Evolutionary conservation across 2,797 vertebrate species (phyloP).

Genomic region (Protosalanx chinensis): DNA sequence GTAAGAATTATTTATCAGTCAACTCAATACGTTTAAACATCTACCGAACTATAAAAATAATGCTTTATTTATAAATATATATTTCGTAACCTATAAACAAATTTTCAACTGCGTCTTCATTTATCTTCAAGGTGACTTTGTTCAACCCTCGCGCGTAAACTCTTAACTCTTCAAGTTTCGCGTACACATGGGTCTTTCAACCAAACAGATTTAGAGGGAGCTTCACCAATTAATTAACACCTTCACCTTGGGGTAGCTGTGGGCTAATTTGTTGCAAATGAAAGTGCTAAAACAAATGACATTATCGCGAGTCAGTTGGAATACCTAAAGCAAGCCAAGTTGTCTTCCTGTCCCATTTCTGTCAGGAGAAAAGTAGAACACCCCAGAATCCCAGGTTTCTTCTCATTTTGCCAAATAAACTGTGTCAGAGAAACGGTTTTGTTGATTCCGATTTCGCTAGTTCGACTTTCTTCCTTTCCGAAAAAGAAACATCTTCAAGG

Average conservation of each 20-base stretch:
- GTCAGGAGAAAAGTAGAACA: constrained; percentile 59
- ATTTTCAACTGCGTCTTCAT: constrained; percentile 1
- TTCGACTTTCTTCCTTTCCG: constrained; percentile 11
- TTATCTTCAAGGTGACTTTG: constrained; percentile 6
- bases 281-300: constrained; percentile 17
- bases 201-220: background rate
- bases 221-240: constrained; percentile 6
- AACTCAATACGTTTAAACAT: constrained; percentile 6
- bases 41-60: constrained; percentile 9
- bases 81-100: constrained; percentile 16
- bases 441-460: constrained; percentile 24
- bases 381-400: constrained; percentile 25
- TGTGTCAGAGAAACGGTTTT: constrained; percentile 27
- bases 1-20: constrained; percentile 24
- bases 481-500: constrained; percentile 4
- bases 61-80: constrained; percentile 13
- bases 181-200: constrained; percentile 3
- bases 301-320: constrained; percentile 52
- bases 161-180: background rate
- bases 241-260: constrained; percentile 25
- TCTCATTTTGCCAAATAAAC: constrained; percentile 39
- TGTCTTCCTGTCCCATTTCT: constrained; percentile 61
- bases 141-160: background rate
- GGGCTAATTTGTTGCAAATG: constrained; percentile 17
- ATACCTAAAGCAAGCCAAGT: constrained; percentile 34